Base-by-base conservation (phyloP, 2,888 invertebrate species). In the Lingula anatina region DNA sequence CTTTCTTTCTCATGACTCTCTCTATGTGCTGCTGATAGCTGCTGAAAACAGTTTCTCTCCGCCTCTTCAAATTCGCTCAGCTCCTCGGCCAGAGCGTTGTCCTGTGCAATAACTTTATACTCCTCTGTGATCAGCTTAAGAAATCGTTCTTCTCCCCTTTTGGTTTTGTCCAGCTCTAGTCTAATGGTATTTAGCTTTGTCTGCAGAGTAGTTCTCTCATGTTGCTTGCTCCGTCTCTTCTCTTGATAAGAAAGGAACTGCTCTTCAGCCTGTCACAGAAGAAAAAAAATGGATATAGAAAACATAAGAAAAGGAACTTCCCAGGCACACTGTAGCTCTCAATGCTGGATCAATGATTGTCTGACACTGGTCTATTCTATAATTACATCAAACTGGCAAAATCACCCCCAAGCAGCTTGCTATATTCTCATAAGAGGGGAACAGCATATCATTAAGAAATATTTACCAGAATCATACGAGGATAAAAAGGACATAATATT, bases 1-100 rank as follows among this genome's bases (percentile, higher is more conserved):
- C 90, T 76, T 73, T 91, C 90, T 49, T 87, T 82, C 73, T 91
- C 90, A 68, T 91, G 90, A 20, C 88, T 88, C 57, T 88, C 83
- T 56, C 90, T 83, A 0, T 90, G 84, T 0, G 88, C 85, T 21
- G 85, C 84, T 0, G 88, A 86, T 70, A 90, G 83, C 0, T 83
- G 81, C 0, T 85, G 82, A 70, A 90, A 90, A 25, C 55, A 54
- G 35, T 66, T 87, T 3, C 89, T 77, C 73, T 91, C 90, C n/a
- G 83, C 82, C 41, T 84, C 81, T 69, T 90, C 90, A 1, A 84
- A 81, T 2, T 82, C 78, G 12, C 82, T 79, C 65, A 89, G 86
- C 15, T 83, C 77, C 0, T 81, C 77, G 0, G 83, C 77, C 1
- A 87, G 47, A 12, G 59, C 55, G 24, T 62, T 64, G 53, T 71